phyloP scores from a whole-genome alignment of 2,888 invertebrate genomes.

The Sesia bembeciformis region DNA sequence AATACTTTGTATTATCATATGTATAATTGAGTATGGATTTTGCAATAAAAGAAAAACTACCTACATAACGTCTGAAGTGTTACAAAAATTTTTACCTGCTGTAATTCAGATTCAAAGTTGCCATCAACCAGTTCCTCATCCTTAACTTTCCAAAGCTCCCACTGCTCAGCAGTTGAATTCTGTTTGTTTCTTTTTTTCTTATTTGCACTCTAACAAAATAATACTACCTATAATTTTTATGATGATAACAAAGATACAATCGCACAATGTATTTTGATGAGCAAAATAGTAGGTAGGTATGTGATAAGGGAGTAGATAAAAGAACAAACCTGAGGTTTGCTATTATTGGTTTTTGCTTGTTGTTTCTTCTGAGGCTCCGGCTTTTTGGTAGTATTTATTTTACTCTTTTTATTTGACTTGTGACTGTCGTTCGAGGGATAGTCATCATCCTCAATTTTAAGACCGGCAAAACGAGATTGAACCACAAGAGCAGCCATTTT shows the following conservation, averaged over 20 bases:
- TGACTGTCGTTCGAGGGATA: constrained; percentile 14
- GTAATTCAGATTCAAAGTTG: constrained; percentile 71
- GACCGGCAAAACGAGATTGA: constrained; percentile 82
- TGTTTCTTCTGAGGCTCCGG: constrained; percentile 44
- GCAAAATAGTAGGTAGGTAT: too few relatives aligned
- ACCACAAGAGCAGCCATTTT: constrained; percentile 79
- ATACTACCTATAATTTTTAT: neutral
- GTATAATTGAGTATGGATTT: too few relatives aligned
- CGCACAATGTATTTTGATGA: too few relatives aligned
- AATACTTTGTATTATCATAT: too few relatives aligned
- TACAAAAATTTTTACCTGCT: constrained; percentile 64
- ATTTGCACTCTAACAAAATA: constrained; percentile 19
- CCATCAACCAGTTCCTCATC: constrained; percentile 80
- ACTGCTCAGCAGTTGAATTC: constrained; percentile 70
- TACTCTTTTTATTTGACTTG: constrained; percentile 8
- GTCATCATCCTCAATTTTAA: constrained; percentile 84
- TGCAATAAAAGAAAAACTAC: too few relatives aligned
- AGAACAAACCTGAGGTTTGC: constrained; percentile 37
- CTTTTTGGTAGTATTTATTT: constrained; percentile 38
- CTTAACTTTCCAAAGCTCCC: constrained; percentile 84
- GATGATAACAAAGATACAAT: too few relatives aligned
- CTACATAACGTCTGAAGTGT: neutral
- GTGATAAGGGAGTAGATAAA: too few relatives aligned
- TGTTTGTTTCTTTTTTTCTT: constrained; percentile 66
- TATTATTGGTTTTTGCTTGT: constrained; percentile 22